Evolutionary conservation across 37 sponge, comb jelly and placozoan genomes (phyloP).

Genomic region (Spongilla lacustris): DNA sequence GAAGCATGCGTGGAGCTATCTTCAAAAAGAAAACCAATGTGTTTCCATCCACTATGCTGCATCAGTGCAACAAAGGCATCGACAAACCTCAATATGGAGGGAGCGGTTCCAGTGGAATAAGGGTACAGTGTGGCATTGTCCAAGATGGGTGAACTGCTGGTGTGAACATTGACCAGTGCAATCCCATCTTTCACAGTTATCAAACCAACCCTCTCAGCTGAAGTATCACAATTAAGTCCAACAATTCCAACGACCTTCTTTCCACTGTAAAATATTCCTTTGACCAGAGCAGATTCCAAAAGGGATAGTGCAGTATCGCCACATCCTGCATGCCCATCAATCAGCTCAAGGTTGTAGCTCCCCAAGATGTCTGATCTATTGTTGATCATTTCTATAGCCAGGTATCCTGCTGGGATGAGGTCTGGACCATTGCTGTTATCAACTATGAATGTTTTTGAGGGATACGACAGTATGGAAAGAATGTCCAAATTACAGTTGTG

Average conservation of each 20-base stretch:
- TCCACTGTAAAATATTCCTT: not conserved
- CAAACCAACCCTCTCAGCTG: not conserved
- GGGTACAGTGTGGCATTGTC: constrained; percentile 1
- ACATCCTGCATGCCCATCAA: constrained; percentile 36
- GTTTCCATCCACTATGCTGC: constrained; percentile 5
- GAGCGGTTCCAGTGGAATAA: constrained; percentile 15
- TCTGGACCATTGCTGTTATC: too few relatives aligned
- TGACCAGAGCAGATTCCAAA: not conserved
- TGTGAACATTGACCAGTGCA: constrained; percentile 12
- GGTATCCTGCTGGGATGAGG: not conserved
- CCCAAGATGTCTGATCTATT: not conserved
- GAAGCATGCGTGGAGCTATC: not conserved
- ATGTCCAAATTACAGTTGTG: too few relatives aligned
- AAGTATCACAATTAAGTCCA: constrained; percentile 35
- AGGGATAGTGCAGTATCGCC: not conserved
- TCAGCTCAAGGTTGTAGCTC: constrained; percentile 26
- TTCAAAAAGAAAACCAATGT: constrained; percentile 11
- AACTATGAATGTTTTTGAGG: too few relatives aligned
- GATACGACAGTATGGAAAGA: too few relatives aligned
- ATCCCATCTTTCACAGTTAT: constrained; percentile 3
- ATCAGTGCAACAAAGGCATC: not conserved
- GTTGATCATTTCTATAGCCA: constrained; percentile 32
- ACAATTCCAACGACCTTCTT: constrained; percentile 4
- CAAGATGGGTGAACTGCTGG: not conserved
- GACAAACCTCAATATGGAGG: constrained; percentile 3